These are phyloP conservation scores for Mantis religiosa DNA, from an alignment of 2,888 invertebrate genomes.

Conservation along the genomic window DNA sequence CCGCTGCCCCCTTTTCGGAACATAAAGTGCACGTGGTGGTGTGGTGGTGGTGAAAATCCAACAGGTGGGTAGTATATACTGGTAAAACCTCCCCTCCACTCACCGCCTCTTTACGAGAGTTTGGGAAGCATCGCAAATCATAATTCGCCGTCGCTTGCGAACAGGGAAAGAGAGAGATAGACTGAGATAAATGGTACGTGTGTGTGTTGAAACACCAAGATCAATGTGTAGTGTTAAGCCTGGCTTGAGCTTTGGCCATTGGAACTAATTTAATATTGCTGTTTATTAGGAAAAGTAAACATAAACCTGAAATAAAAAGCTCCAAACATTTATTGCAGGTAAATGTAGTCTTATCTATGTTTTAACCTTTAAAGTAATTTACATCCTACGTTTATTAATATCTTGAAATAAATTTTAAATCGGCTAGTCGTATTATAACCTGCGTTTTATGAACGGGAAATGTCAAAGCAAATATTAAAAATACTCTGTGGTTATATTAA, in stretches of 20 bases:
- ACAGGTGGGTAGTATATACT: conserved; percentile 11
- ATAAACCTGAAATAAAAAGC: no score
- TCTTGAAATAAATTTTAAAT: no score
- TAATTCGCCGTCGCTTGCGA: neutral
- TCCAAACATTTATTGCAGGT: no score
- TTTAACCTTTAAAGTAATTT: no score
- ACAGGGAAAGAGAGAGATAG: neutral
- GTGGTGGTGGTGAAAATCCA: neutral
- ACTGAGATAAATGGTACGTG: neutral
- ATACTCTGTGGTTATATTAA: no score
- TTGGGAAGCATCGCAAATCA: conserved; percentile 1
- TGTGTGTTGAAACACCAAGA: neutral
- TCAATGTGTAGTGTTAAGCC: neutral
- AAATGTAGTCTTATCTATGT: no score
- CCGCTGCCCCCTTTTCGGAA: neutral
- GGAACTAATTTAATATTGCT: neutral
- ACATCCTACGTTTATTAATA: no score
- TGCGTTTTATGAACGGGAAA: no score
- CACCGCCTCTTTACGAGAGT: neutral
- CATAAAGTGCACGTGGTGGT: neutral
- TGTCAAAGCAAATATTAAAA: no score
- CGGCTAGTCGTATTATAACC: no score
- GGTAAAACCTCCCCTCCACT: neutral
- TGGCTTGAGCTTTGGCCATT: neutral
- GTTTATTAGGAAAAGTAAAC: neutral